Conservation (phyloP, 2,888 invertebrate species). For the Salticus scenicus region DNA sequence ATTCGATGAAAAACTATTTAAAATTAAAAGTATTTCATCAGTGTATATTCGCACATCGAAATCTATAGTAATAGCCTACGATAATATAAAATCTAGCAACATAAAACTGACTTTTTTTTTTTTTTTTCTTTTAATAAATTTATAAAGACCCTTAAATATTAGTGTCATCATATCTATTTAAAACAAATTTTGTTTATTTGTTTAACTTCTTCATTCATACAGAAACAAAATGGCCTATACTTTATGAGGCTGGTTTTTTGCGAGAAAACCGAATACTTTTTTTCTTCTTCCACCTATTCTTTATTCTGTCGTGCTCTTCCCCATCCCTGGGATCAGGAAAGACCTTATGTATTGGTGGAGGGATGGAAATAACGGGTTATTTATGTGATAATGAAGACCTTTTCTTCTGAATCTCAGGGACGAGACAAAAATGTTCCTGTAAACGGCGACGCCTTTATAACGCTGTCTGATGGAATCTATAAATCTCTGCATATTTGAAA, state of each 20-base stretch:
- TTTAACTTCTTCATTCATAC: too few species aligned
- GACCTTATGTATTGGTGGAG: slow-evolving; percentile 43
- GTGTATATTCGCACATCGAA: too few species aligned
- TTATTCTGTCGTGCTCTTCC: slow-evolving; percentile 58
- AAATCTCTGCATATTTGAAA: neutral
- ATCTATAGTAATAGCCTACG: too few species aligned
- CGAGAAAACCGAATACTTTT: neutral
- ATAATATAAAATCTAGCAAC: too few species aligned
- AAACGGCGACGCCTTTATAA: neutral
- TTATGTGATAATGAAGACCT: slow-evolving; percentile 68
- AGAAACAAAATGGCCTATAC: neutral
- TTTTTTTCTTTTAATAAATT: too few species aligned
- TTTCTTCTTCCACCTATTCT: slow-evolving; percentile 35
- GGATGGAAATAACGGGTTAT: slow-evolving; percentile 64
- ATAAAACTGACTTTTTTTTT: too few species aligned
- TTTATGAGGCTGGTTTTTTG: too few species aligned
- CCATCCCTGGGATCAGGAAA: slow-evolving; percentile 57
- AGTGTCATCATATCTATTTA: too few species aligned
- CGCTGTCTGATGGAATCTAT: neutral
- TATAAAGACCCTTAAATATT: too few species aligned
- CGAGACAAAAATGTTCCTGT: slow-evolving; percentile 58
- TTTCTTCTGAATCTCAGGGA: slow-evolving; percentile 20
- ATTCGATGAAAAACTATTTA: too few species aligned
- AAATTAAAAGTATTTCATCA: too few species aligned
- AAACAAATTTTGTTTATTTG: too few species aligned